Evolutionary conservation across 1,140 invertebrate species (phyloP).

Genomic region (Battus philenor): DNA sequence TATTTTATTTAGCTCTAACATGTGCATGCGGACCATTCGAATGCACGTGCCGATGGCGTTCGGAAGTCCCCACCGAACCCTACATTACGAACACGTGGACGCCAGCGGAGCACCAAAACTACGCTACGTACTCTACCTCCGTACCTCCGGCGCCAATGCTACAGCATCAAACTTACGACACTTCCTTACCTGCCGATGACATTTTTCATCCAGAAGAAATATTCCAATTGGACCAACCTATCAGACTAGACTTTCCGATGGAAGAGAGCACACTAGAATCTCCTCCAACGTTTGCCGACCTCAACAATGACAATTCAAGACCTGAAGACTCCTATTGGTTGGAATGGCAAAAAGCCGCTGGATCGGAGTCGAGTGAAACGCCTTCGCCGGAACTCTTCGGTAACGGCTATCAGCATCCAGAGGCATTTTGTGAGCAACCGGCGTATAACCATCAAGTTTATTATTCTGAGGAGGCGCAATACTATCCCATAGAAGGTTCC

Average conservation of each 20-base stretch:
- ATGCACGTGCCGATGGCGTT: constrained; percentile 59
- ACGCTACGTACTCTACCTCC: constrained; percentile 40
- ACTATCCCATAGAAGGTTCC: constrained; percentile 44
- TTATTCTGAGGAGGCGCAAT: constrained; percentile 60
- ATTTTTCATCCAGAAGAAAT: constrained; percentile 88
- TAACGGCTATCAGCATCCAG: constrained; percentile 53
- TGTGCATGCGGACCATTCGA: constrained; percentile 64
- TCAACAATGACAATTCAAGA: constrained; percentile 80
- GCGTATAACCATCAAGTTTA: constrained; percentile 43
- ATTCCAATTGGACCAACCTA: constrained; percentile 84
- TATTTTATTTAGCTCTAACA: constrained; percentile 31
- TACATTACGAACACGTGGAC: constrained; percentile 45
- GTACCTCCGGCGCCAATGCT: constrained; percentile 30
- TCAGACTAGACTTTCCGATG: constrained; percentile 78
- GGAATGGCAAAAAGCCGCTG: constrained; percentile 61
- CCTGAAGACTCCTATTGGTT: constrained; percentile 74
- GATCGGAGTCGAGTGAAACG: constrained; percentile 74
- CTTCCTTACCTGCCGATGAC: constrained; percentile 77
- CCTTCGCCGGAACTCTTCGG: constrained; percentile 70
- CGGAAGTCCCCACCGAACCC: constrained; percentile 37
- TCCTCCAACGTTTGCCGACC: constrained; percentile 82
- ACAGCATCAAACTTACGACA: constrained; percentile 47
- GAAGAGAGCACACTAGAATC: constrained; percentile 76
- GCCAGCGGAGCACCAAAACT: constrained; percentile 39
- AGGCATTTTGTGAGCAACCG: constrained; percentile 57